A percentile compares a stretch with the other conserved stretches of the same genome.
Evolutionary conservation across 1,140 invertebrate genomes (phyloP).

Genomic region (Hypothenemus hampei): DNA sequence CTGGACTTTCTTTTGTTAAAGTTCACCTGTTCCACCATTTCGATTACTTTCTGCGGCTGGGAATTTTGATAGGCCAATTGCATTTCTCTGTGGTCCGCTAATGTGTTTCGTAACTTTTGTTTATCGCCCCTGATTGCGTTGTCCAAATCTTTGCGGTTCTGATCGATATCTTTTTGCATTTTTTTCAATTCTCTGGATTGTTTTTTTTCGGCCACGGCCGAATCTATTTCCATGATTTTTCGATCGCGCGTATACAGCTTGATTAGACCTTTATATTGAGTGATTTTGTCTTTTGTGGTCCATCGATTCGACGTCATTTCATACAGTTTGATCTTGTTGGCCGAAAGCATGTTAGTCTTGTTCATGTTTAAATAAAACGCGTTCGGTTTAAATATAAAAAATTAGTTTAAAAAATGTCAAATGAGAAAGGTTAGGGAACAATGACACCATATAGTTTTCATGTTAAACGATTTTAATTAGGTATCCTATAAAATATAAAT

Average conservation of each 20-base stretch:
- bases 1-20: constrained; percentile 54
- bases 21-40: constrained; percentile 54
- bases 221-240: constrained; percentile 52
- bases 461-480: too few relatives aligned
- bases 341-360: constrained; percentile 48
- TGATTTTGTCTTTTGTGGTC: constrained; percentile 58
- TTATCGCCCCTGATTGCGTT: constrained; percentile 54
- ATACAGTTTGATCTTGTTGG: constrained; percentile 53
- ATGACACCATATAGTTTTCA: too few relatives aligned
- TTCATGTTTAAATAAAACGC: constrained; percentile 32
- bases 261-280: constrained; percentile 57
- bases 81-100: constrained; percentile 52
- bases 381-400: too few relatives aligned
- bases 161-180: constrained; percentile 51
- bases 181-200: constrained; percentile 51
- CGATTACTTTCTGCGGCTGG: constrained; percentile 49
- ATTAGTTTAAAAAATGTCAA: too few relatives aligned
- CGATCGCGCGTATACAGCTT: constrained; percentile 56
- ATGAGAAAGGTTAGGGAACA: too few relatives aligned
- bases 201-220: constrained; percentile 50
- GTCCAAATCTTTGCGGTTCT: constrained; percentile 51
- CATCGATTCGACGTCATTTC: constrained; percentile 57
- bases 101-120: constrained; percentile 49
- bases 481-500: too few relatives aligned
- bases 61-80: constrained; percentile 55